These are phyloP conservation scores for Bolinopsis microptera DNA, from an alignment of 37 sponge, comb jelly and placozoan species.

Conservation along the genomic window DNA sequence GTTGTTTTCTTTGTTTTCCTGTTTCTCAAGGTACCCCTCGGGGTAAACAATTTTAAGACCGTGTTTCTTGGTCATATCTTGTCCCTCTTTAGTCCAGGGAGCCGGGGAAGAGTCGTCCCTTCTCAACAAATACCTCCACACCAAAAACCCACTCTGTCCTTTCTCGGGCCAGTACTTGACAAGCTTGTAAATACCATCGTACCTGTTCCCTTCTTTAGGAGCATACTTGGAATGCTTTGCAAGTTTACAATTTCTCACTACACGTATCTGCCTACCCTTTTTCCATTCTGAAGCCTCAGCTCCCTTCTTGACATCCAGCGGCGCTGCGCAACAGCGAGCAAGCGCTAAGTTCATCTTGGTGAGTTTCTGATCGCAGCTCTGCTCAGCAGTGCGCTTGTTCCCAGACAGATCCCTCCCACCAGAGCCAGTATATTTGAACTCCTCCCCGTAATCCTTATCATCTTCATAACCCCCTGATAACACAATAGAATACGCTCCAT, in stretches of 20 bases:
- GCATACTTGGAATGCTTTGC: conserved; percentile 82
- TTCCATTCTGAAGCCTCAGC: conserved; percentile 79
- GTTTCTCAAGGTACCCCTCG: conserved; percentile 83
- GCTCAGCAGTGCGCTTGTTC: conserved; percentile 88
- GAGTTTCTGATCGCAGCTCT: conserved; percentile 90
- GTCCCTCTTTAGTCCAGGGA: conserved; percentile 86
- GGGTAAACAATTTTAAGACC: conserved; percentile 86
- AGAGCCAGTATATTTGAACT: conserved; percentile 90
- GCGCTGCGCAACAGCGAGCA: conserved; percentile 80
- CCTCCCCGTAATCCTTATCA: conserved; percentile 83
- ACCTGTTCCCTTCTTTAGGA: conserved; percentile 88
- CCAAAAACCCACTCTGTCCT: conserved; percentile 76
- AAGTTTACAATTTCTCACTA: conserved; percentile 85
- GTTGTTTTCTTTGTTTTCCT: conserved; percentile 68
- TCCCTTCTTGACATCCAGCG: conserved; percentile 79
- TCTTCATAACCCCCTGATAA: conserved; percentile 94
- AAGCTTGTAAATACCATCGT: conserved; percentile 92
- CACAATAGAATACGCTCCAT: conserved; percentile 89
- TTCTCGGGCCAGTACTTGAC: conserved; percentile 94
- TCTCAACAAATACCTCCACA: conserved; percentile 84
- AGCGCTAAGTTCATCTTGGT: conserved; percentile 90
- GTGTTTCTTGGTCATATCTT: conserved; percentile 73
- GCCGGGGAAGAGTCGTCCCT: conserved; percentile 86
- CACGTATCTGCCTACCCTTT: conserved; percentile 85
- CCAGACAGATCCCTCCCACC: conserved; percentile 93